These are phyloP conservation scores for Diabrotica balteata DNA, from an alignment of 2,888 invertebrate genomes.

Conservation along the genomic window DNA sequence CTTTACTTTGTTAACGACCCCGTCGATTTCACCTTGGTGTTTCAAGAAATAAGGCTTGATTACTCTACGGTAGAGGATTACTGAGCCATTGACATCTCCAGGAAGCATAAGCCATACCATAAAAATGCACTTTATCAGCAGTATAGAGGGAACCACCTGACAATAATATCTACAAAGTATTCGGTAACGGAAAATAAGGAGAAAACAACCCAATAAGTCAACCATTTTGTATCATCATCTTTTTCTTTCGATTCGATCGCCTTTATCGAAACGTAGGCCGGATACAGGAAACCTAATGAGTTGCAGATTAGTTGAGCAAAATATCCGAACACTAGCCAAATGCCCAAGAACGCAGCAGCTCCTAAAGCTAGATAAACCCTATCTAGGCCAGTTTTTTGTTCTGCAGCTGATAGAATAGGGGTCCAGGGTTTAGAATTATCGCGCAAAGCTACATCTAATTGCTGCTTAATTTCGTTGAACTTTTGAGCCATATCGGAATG, in stretches of 20 bases:
- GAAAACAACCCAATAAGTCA: constrained; percentile 98
- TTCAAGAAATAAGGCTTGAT: constrained; percentile 86
- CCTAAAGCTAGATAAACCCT: constrained; percentile 80
- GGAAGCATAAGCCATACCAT: constrained; percentile 90
- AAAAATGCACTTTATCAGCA: constrained; percentile 90
- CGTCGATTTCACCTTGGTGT: constrained; percentile 73
- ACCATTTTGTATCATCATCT: constrained; percentile 95
- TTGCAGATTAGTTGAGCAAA: constrained; percentile 97
- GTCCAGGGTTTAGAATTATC: constrained; percentile 80
- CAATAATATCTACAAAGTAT: constrained; percentile 91
- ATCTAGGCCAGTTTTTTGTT: constrained; percentile 76
- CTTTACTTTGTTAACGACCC: constrained; percentile 59
- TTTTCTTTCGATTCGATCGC: constrained; percentile 81
- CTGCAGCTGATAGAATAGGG: constrained; percentile 69
- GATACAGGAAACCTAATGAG: constrained; percentile 92
- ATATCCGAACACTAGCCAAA: constrained; percentile 95
- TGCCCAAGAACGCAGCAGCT: constrained; percentile 74
- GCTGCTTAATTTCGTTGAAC: constrained; percentile 65
- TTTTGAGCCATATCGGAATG: constrained; percentile 57
- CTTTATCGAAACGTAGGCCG: constrained; percentile 91
- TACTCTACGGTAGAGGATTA: constrained; percentile 77
- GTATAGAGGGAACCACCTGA: constrained; percentile 92
- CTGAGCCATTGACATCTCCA: constrained; percentile 82
- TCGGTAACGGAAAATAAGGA: constrained; percentile 92
- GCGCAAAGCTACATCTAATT: constrained; percentile 67